Base-by-base conservation (phyloP, 2,888 invertebrate species). In the Lordiphosa andalusiaca region DNA sequence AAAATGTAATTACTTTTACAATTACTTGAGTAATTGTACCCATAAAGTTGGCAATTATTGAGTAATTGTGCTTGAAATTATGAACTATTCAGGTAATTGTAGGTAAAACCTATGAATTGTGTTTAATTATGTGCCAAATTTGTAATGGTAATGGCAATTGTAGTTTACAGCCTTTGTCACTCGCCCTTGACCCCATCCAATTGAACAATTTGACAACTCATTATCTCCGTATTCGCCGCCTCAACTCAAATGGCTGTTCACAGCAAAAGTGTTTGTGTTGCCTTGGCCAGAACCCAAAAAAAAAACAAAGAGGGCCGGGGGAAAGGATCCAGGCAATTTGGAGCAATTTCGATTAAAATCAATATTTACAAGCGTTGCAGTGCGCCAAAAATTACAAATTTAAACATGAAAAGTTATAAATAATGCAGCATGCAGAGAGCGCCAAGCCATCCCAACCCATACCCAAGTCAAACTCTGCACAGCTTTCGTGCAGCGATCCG, bases 331-430 rank as follows among this genome's bases (percentile, higher is more conserved):
- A 77, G 66, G 76, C 69, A 75, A 82, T 87, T 87, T 81, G 71
- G 71, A 74, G 80, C 86, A 83, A 87, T 86, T 87, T 87, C 84
- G 86, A 87, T 87, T 85, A 85, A 87, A 87, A 87, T 87, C 87
- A 87, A 87, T 87, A 86, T 81, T 76, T 68, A 71, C 72, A 77
- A 69, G n/a, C 21, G 23, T 50, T 47, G 55, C 54, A 66, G 59
- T 68, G 63, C 60, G 67, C 66, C 65, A 68, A 76, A 30, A 81
- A 80, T 77, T 81, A 83, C 76, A 80, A 83, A 83, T 82, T 80
- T 78, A 69, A 67, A 71, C 82, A 73, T 71, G 70, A 68, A 77
- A 77, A 60, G 69, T 69, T 69, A 83, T 84, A 84, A 83, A 84
- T 84, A 77, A 84, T 72, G 67, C 75, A 30, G n/a, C 12, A 37